Evolutionary conservation across 2,888 invertebrate species (phyloP), one percentile per base, ranked within the genome.

Genomic region (Oegoconia quadripuncta): DNA sequence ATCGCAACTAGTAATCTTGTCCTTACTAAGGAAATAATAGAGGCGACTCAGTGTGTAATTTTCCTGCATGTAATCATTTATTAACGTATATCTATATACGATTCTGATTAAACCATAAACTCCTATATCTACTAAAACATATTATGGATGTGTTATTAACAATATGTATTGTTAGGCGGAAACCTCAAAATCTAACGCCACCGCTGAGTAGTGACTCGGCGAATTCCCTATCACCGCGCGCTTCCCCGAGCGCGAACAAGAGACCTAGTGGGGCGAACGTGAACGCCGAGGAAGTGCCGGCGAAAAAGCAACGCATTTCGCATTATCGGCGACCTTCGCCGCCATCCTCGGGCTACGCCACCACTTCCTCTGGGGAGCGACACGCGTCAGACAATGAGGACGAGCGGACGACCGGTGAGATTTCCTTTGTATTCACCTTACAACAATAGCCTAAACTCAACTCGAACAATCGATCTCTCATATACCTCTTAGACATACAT

Each of bases 181-280:
- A 96, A 89, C 96, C 96, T 64, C 95, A 95, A 88, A 96, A 96
- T 83, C 89, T 96, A 64, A 96, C 96, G 45, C 96, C 96, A 44
- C 96, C 96, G 25, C 91, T 95, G 50, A 94, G 95, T 70, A 95
- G 95, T 61, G 96, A 96, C 68, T 94, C 94, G 23, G 94, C 95
- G 28, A 94, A 94, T 64, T 95, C 95, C 44, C 93, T 96, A 3
- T 94, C 94, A 42, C 94, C 94, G 46, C 93, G 93, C 53, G 89
- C 88, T 44, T 89, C 90, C 25, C 88, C 89, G 37, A 54, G 70
- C 47, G 58, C 91, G 42, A 52, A 47, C 54, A 95, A 87, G 83
- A 93, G 69, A 92, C 92, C 49, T 91, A 92, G 46, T 93, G 93
- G 25, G 90, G 91, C 46, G 26, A 35, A 42, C 30, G 39, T 34